These are phyloP conservation scores for Tauraco erythrolophus DNA, from an alignment of 2,113 vertebrate genomes.

Conservation along the genomic window DNA sequence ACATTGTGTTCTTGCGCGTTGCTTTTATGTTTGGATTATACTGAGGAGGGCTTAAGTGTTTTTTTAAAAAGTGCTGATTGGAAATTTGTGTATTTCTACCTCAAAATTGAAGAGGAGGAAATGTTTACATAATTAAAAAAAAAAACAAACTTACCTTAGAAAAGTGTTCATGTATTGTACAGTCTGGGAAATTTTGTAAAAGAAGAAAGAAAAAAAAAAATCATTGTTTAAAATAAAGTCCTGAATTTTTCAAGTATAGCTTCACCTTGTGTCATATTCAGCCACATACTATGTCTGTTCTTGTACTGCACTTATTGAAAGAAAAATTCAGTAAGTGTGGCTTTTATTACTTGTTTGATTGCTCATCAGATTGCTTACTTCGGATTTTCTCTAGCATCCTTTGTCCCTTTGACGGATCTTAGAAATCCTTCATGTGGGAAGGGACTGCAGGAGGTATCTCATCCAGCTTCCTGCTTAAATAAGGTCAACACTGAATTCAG, in stretches of 20 bases:
- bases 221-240: not conserved
- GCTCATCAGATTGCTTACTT: not conserved
- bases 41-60: not conserved
- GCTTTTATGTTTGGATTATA: not conserved
- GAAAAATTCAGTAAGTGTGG: not conserved
- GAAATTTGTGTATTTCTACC: not conserved
- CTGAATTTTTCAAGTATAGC: not conserved
- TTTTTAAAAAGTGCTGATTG: not conserved
- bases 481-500: not conserved
- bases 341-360: not conserved
- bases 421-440: not conserved
- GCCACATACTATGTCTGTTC: accelerated
- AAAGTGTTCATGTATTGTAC: not conserved
- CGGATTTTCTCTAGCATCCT: not conserved
- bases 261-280: not conserved
- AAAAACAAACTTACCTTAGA: not conserved
- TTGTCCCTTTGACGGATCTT: not conserved
- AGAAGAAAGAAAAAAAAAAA: not conserved
- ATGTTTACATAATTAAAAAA: not conserved
- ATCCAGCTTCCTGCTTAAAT: not conserved
- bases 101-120: not conserved
- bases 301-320: not conserved
- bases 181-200: not conserved
- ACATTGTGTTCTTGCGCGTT: not conserved
- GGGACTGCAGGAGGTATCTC: not conserved